These are phyloP conservation scores for Scaptomyza graminum DNA, from an alignment of 1,140 invertebrate species.

Conservation along the genomic window DNA sequence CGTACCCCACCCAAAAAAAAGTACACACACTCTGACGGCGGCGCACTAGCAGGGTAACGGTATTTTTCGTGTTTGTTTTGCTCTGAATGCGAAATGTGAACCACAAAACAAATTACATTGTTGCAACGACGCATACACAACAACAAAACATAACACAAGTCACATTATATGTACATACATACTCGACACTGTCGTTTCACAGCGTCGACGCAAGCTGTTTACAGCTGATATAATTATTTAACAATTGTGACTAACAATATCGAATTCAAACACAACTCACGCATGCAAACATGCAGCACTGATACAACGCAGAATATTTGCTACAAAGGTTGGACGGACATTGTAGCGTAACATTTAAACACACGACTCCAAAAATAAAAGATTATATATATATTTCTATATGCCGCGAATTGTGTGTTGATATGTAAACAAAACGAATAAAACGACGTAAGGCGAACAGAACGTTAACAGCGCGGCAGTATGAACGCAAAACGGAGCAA, in stretches of 20 bases:
- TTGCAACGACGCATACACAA: constrained; percentile 13
- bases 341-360: constrained; percentile 13
- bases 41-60: constrained; percentile 44
- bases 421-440: constrained; percentile 41
- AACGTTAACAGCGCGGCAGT: background rate
- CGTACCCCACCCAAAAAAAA: constrained; percentile 40
- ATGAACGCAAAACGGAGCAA: constrained; percentile 27
- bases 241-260: constrained; percentile 4
- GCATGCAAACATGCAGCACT: background rate
- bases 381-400: constrained; percentile 21
- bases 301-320: constrained; percentile 2
- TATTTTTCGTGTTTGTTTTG: constrained; percentile 54
- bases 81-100: constrained; percentile 23
- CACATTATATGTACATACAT: background rate
- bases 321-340: background rate
- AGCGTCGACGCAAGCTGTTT: background rate
- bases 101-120: constrained; percentile 21
- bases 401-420: constrained; percentile 28
- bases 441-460: constrained; percentile 19
- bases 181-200: background rate
- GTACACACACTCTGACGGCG: constrained; percentile 5
- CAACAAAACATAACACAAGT: background rate
- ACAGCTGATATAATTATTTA: constrained; percentile 25
- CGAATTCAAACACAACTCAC: background rate
- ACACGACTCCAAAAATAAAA: constrained; percentile 36